Percentiles rank a stretch among this genome's conserved stretches.
These are phyloP conservation scores for Orcinus orca DNA, from an alignment of 2,113 vertebrate species.

Conservation along the genomic window DNA sequence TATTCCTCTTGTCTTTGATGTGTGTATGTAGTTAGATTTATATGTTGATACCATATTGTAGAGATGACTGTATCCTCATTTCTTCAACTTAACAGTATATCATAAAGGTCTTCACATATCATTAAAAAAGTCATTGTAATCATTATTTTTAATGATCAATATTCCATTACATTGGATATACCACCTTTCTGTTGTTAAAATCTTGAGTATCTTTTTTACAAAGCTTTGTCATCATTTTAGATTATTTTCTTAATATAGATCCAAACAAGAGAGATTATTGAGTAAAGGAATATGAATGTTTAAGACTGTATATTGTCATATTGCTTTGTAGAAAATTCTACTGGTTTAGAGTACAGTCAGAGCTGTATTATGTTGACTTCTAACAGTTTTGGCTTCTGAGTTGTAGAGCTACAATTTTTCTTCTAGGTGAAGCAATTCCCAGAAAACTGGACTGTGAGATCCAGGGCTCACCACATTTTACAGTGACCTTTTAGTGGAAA, in stretches of 20 bases:
- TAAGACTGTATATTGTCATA: neutral
- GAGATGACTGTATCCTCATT: neutral
- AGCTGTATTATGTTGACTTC: neutral
- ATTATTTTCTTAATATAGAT: conserved; percentile 13
- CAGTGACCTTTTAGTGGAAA: neutral
- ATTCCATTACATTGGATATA: neutral
- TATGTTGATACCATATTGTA: neutral
- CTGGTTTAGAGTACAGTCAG: neutral
- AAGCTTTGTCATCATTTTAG: conserved; percentile 12
- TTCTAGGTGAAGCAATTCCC: neutral
- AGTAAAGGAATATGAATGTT: neutral
- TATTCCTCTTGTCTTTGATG: neutral
- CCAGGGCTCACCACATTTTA: neutral
- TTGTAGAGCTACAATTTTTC: neutral
- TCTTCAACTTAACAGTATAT: neutral
- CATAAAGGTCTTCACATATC: neutral
- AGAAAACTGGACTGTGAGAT: neutral
- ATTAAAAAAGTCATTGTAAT: neutral
- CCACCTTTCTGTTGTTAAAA: neutral
- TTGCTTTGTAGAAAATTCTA: neutral
- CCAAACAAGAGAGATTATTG: neutral
- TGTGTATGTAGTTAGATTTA: neutral
- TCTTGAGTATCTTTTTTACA: conserved; percentile 13
- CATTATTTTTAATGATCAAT: neutral
- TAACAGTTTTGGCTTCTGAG: neutral